Base-by-base conservation (phyloP, 2,797 vertebrate species). In the Neosalanx taihuensis region DNA sequence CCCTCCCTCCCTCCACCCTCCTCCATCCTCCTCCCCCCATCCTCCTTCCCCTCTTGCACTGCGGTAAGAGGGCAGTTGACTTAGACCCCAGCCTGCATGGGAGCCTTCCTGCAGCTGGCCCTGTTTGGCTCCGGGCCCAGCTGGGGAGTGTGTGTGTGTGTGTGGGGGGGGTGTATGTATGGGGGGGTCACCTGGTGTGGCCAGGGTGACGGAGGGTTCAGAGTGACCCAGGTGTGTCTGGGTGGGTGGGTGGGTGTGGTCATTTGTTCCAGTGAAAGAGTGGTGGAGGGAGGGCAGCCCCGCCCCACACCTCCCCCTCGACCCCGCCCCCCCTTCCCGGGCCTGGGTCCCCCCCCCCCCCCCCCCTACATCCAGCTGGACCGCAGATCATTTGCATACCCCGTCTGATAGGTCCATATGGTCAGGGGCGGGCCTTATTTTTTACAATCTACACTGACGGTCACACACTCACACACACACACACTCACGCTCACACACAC, bases 331-430 rank as follows among this genome's bases (percentile, higher is more conserved):
- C 9, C 37, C 37, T 9, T 6, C 64, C 37, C 10, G 9, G 2
- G 10, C 10, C 37, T 41, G 37, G 9, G 37, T 41, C 37, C 37
- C 9, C 37, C 37, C 33, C 33, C 33, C 33, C 3, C 7, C 37
- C 37, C 37, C 31, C 62, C 62, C 18, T 64, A 64, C 63, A 64
- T 18, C 63, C 63, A 37, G 63, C 63, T 64, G 33, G 35, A 33
- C 12, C 18, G 20, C 60, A 51, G 35, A 5, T 13, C 20, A 62
- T 68, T 76, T 72, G 64, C 58, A 72, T 57, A 41, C 59, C 31
- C 26, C 49, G 10, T 46, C 64, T 49, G 30, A 62, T 67, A 56
- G 33, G 30, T 13, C 70, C 74, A 72, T 72, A 76, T 72, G 74
- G 41, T 67, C 49, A 56, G 70, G 60, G 61, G 57, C 67, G 59